Conservation (phyloP, 2,888 invertebrate genomes). For the Leptopilina syphax region DNA sequence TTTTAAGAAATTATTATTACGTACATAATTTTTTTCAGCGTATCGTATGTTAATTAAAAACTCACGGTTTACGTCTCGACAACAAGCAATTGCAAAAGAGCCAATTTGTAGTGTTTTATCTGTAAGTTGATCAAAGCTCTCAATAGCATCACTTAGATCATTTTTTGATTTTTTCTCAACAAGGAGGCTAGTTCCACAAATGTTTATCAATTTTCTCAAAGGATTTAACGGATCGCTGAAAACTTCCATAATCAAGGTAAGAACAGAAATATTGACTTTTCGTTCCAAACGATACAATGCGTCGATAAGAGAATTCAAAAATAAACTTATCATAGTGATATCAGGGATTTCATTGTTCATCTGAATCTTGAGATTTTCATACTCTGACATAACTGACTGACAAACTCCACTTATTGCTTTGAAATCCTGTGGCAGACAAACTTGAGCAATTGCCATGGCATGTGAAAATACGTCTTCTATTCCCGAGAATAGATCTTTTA, state of each 20-base stretch:
- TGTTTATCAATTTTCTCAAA: conserved; percentile 71
- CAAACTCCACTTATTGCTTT: conserved; percentile 75
- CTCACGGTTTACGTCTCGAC: conserved; percentile 75
- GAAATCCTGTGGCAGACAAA: conserved; percentile 73
- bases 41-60: neutral
- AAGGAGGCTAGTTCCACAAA: conserved; percentile 69
- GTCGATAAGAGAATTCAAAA: conserved; percentile 81
- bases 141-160: conserved; percentile 79
- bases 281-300: conserved; percentile 82
- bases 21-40: too few species aligned
- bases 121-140: conserved; percentile 83
- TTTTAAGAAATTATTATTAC: conserved; percentile 16
- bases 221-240: conserved; percentile 71
- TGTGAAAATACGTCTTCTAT: conserved; percentile 75
- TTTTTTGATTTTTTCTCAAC: conserved; percentile 64
- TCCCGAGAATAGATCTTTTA: conserved; percentile 67
- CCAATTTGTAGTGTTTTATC: conserved; percentile 85
- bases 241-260: conserved; percentile 79
- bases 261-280: conserved; percentile 82
- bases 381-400: conserved; percentile 74
- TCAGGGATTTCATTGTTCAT: conserved; percentile 73
- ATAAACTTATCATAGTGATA: conserved; percentile 79
- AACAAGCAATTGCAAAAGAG: conserved; percentile 83
- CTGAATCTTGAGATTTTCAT: conserved; percentile 71
- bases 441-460: conserved; percentile 76